These are phyloP conservation scores for Phyllotis vaccarum DNA, from an alignment of 2,797 vertebrate species.

Conservation along the genomic window DNA sequence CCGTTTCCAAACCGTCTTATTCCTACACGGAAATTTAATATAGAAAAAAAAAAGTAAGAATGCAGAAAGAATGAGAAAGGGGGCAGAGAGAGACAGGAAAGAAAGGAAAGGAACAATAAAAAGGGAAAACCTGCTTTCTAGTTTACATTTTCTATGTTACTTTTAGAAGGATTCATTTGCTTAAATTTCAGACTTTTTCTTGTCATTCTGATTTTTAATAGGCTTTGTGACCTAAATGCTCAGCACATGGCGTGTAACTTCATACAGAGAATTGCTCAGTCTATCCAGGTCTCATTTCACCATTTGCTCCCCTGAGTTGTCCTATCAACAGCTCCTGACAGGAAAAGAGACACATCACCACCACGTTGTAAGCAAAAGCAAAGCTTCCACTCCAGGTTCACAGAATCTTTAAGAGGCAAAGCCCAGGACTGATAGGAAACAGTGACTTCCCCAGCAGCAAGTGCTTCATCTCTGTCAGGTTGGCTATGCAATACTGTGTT, in stretches of 20 bases:
- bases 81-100: neutral
- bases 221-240: conserved; percentile 67
- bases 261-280: conserved; percentile 56
- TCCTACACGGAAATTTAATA: neutral
- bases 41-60: conserved; percentile 48
- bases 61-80: neutral
- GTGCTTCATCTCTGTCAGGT: conserved; percentile 48
- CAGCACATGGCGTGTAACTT: conserved; percentile 72
- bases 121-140: neutral
- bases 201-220: conserved; percentile 45
- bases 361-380: conserved; percentile 10
- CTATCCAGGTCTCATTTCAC: conserved; percentile 71
- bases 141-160: conserved; percentile 60
- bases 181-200: conserved; percentile 64
- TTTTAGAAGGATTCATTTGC: conserved; percentile 74
- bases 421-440: conserved; percentile 46
- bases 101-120: neutral
- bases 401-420: conserved; percentile 44
- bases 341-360: conserved; percentile 67
- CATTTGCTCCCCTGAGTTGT: conserved; percentile 59
- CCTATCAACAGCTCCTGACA: conserved; percentile 58
- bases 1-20: neutral
- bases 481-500: neutral
- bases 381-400: neutral
- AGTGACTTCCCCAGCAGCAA: neutral